Percentiles rank a stretch among this genome's conserved stretches.
These are phyloP conservation scores for Heteronetta atricapilla DNA, from an alignment of 2,113 vertebrate species.

Conservation along the genomic window DNA sequence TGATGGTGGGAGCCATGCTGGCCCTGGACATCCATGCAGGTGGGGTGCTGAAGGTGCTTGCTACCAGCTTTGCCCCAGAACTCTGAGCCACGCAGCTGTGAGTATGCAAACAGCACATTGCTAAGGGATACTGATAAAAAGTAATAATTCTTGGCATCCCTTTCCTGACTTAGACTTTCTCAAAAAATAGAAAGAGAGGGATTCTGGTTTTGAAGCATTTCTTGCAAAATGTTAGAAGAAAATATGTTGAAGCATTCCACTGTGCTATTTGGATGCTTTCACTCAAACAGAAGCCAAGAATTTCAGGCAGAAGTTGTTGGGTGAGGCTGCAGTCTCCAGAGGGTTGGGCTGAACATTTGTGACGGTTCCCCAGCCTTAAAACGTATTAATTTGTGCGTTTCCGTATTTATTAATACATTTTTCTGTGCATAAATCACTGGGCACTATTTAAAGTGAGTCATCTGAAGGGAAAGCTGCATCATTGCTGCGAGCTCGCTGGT, in stretches of 20 bases:
- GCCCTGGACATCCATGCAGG: neutral
- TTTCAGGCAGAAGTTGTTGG: neutral
- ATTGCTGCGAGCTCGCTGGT: neutral
- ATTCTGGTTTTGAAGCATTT: neutral
- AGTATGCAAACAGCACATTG: neutral
- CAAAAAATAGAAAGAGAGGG: neutral
- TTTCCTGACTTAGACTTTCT: neutral
- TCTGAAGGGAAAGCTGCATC: constrained; percentile 34
- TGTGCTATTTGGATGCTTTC: neutral
- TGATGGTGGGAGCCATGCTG: neutral
- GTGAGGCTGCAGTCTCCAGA: constrained; percentile 36
- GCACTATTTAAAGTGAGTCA: constrained; percentile 28
- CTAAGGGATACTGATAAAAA: neutral
- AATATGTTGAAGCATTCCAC: neutral
- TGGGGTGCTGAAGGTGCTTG: neutral
- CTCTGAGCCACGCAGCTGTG: rapidly evolving
- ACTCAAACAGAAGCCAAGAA: neutral
- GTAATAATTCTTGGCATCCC: neutral
- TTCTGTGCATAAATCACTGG: constrained; percentile 6
- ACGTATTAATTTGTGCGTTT: neutral
- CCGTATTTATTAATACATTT: neutral
- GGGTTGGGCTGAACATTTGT: neutral
- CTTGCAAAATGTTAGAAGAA: neutral
- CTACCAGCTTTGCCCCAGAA: neutral
- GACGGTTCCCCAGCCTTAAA: neutral